phyloP scores from a whole-genome alignment of 2,888 invertebrate species.

The Dasysyrphus tricinctus region DNA sequence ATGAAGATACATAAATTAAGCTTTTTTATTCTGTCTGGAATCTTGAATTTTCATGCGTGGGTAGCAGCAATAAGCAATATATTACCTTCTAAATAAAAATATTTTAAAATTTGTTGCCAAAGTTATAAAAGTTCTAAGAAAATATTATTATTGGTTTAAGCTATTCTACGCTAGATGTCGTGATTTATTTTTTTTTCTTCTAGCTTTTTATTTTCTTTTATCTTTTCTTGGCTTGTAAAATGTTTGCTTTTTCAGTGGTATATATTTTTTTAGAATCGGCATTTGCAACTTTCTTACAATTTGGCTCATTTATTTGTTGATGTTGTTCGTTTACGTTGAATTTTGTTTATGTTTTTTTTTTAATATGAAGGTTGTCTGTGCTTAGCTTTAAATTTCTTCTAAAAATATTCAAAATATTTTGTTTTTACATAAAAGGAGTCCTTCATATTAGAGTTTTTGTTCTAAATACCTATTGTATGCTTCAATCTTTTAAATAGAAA shows the following conservation, averaged over 20 bases:
- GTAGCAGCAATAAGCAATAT: conserved; percentile 1
- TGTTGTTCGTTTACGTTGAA: not conserved
- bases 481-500: no score
- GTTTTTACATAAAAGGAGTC: not conserved
- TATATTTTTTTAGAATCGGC: not conserved
- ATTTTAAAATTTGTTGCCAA: not conserved
- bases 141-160: not conserved
- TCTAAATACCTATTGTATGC: no score
- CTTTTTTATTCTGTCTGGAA: conserved; percentile 36
- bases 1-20: conserved; percentile 14
- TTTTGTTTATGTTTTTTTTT: conserved; percentile 13
- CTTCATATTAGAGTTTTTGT: not conserved
- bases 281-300: not conserved
- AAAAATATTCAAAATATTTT: not conserved
- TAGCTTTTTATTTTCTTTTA: no score
- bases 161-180: conserved; percentile 19
- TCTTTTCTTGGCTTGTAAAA: not conserved
- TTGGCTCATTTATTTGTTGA: not conserved
- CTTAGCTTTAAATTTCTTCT: not conserved
- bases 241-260: not conserved
- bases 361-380: conserved; percentile 11
- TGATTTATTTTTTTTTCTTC: not conserved
- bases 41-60: conserved; percentile 22
- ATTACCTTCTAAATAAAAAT: conserved; percentile 1
- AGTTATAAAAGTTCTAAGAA: not conserved